Percentiles rank a stretch among this genome's conserved stretches.
Evolutionary conservation across 1,140 invertebrate genomes (phyloP).

Genomic region (Venturia canescens): DNA sequence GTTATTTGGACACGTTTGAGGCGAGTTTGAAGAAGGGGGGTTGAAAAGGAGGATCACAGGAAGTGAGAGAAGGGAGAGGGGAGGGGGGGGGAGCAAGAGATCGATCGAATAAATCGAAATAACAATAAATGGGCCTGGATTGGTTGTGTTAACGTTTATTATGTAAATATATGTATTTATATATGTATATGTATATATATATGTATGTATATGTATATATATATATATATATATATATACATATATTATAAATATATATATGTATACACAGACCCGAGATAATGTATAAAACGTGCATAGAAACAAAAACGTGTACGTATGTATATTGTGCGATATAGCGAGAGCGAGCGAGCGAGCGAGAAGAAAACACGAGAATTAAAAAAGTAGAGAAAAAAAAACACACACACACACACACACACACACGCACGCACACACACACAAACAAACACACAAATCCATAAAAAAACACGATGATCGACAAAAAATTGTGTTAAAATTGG

Average conservation of each 20-base stretch:
- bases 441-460: too few relatives aligned
- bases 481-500: too few relatives aligned
- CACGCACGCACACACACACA: too few relatives aligned
- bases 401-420: too few relatives aligned
- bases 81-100: background rate
- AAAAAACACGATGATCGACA: too few relatives aligned
- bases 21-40: background rate
- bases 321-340: background rate
- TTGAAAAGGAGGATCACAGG: background rate
- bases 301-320: background rate
- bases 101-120: background rate
- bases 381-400: too few relatives aligned
- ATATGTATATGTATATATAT: background rate
- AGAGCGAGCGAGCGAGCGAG: too few relatives aligned
- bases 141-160: background rate
- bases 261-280: too few relatives aligned
- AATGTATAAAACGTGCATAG: slow-evolving; percentile 24
- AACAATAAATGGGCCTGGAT: background rate
- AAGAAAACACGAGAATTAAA: too few relatives aligned
- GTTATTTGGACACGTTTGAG: too few relatives aligned
- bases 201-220: slow-evolving; percentile 47
- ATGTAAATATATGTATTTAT: slow-evolving; percentile 52
- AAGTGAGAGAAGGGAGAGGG: background rate
- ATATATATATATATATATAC: slow-evolving; percentile 32
- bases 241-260: background rate